phyloP scores from a whole-genome alignment of 2,888 invertebrate species.

The Brenthis daphne region DNA sequence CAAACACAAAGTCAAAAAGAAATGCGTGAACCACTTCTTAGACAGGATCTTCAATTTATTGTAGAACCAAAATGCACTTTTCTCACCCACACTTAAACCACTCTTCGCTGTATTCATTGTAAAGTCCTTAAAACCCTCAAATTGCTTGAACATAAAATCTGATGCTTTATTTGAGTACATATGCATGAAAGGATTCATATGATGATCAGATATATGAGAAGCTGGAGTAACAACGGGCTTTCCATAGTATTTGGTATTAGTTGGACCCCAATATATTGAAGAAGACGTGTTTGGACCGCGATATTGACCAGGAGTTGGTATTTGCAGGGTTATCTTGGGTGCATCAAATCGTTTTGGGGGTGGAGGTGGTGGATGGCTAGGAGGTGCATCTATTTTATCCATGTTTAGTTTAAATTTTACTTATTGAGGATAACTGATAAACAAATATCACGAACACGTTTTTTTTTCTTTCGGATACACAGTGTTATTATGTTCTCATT shows the following conservation, averaged over 20 bases:
- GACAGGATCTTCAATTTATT: constrained; percentile 89
- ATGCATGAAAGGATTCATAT: constrained; percentile 66
- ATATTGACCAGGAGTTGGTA: constrained; percentile 56
- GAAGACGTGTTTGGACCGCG: constrained; percentile 51
- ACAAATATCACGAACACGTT: constrained; percentile 50
- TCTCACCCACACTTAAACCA: constrained; percentile 92
- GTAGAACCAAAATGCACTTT: constrained; percentile 90
- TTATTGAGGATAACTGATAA: constrained; percentile 50
- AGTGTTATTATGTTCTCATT: constrained; percentile 39
- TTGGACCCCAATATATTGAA: constrained; percentile 48
- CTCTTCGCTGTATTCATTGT: constrained; percentile 88
- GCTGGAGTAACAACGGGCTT: constrained; percentile 54
- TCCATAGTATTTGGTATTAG: constrained; percentile 54
- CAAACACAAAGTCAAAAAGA: constrained; percentile 90
- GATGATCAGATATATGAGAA: constrained; percentile 65
- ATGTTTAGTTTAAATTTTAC: constrained; percentile 50
- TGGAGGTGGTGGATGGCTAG: constrained; percentile 67
- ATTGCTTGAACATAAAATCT: constrained; percentile 90
- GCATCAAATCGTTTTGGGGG: constrained; percentile 60
- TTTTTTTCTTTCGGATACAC: constrained; percentile 44
- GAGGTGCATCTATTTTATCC: constrained; percentile 59
- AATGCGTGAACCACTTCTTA: constrained; percentile 93
- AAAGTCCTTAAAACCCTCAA: constrained; percentile 89
- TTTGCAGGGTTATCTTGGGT: constrained; percentile 78
- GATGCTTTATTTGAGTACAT: constrained; percentile 86